Conservation (phyloP, 2,113 vertebrate genomes). For the Antidorcas marsupialis region DNA sequence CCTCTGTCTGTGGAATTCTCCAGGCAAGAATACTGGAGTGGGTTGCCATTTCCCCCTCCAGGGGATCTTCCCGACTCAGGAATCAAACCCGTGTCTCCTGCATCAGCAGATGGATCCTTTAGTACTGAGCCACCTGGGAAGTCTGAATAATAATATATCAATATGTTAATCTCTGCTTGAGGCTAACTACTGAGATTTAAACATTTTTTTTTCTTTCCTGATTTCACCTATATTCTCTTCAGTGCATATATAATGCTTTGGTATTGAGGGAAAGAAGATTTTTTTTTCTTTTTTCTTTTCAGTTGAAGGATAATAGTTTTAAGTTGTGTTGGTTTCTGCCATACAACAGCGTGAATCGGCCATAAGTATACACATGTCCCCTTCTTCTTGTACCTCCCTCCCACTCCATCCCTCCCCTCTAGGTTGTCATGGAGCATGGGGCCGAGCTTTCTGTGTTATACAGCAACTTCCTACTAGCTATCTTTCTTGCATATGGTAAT, state of each 20-base stretch:
- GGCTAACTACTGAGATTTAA: not conserved
- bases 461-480: not conserved
- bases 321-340: not conserved
- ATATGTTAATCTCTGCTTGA: not conserved
- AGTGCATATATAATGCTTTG: not conserved
- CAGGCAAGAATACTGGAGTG: not conserved
- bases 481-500: not conserved
- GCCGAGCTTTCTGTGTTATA: not conserved
- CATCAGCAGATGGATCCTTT: not conserved
- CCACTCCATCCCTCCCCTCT: not conserved
- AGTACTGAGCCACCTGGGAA: not conserved
- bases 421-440: not conserved
- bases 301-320: not conserved
- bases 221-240: not conserved
- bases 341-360: not conserved
- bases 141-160: not conserved
- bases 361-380: not conserved
- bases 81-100: not conserved
- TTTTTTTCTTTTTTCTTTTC: not conserved
- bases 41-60: not conserved
- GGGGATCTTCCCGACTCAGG: not conserved
- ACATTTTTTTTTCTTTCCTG: not conserved
- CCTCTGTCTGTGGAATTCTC: not conserved
- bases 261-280: not conserved
- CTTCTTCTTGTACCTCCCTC: not conserved